phyloP scores from a whole-genome alignment of 2,888 invertebrate genomes.

The Lycia hirtaria region DNA sequence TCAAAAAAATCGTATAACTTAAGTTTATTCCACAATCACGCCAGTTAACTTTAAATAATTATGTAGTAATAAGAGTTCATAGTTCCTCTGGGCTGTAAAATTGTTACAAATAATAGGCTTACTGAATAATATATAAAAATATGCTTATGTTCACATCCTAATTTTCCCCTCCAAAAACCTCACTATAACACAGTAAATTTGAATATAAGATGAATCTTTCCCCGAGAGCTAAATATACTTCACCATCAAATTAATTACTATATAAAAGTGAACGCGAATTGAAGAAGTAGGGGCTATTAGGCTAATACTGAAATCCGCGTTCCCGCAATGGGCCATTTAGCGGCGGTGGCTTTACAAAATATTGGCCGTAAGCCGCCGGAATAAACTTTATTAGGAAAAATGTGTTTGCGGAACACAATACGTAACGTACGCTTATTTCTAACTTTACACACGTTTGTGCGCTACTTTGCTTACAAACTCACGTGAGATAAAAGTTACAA shows the following conservation, averaged over 20 bases:
- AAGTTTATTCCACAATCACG: no score
- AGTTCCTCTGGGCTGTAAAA: no score
- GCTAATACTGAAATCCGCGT: conserved; percentile 75
- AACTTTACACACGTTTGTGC: conserved; percentile 14
- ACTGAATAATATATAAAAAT: no score
- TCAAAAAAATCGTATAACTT: no score
- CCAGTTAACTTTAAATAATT: no score
- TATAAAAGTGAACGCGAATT: conserved; percentile 65
- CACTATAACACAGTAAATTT: no score
- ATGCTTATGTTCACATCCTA: no score
- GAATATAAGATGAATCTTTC: neutral
- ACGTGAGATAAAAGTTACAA: no score
- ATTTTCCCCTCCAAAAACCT: no score
- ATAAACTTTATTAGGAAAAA: conserved; percentile 80
- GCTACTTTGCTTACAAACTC: neutral
- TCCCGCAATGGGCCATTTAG: conserved; percentile 77
- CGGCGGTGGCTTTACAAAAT: conserved; percentile 75
- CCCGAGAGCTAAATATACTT: conserved; percentile 25
- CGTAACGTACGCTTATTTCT: conserved; percentile 57
- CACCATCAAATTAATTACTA: conserved; percentile 59
- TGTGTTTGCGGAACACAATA: conserved; percentile 59
- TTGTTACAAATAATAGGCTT: no score
- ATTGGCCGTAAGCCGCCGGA: conserved; percentile 66
- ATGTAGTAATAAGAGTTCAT: no score
- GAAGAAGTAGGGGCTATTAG: conserved; percentile 75